Conservation (phyloP, 2,888 invertebrate genomes). For the Stegana nigrithorax region DNA sequence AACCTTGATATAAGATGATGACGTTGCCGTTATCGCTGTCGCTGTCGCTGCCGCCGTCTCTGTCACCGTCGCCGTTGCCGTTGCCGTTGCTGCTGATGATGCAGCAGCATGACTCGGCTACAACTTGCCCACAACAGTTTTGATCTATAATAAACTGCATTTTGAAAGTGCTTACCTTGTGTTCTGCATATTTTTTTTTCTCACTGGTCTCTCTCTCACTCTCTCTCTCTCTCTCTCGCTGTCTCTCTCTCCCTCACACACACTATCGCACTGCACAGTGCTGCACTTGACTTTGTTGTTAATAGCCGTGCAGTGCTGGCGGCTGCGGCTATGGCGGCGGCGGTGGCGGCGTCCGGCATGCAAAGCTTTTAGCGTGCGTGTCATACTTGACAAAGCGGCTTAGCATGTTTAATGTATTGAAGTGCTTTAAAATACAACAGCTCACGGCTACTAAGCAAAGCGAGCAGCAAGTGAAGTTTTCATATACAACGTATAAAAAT, state of each 20-base stretch:
- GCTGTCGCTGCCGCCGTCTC: slow-evolving; percentile 13
- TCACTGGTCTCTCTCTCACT: too few relatives aligned
- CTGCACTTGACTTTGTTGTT: too few relatives aligned
- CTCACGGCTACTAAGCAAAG: background rate
- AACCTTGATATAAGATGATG: background rate
- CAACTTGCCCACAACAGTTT: background rate
- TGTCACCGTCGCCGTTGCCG: slow-evolving; percentile 5
- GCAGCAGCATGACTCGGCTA: background rate
- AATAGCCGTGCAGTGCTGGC: too few relatives aligned
- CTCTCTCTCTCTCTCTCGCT: too few relatives aligned
- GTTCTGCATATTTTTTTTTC: too few relatives aligned
- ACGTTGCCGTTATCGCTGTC: slow-evolving; percentile 24
- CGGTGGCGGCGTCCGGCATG: too few relatives aligned
- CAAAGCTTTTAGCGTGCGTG: too few relatives aligned
- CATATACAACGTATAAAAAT: background rate
- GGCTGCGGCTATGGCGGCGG: too few relatives aligned
- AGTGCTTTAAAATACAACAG: background rate
- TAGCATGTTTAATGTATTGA: background rate
- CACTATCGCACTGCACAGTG: too few relatives aligned
- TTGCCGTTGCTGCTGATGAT: background rate
- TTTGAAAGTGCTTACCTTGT: background rate
- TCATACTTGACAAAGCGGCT: too few relatives aligned
- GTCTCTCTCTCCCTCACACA: too few relatives aligned
- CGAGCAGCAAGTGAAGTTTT: too few relatives aligned
- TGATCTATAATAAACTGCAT: slow-evolving; percentile 9